Evolutionary conservation across 2,888 invertebrate species (phyloP).

Genomic region (Agrypnus murinus): DNA sequence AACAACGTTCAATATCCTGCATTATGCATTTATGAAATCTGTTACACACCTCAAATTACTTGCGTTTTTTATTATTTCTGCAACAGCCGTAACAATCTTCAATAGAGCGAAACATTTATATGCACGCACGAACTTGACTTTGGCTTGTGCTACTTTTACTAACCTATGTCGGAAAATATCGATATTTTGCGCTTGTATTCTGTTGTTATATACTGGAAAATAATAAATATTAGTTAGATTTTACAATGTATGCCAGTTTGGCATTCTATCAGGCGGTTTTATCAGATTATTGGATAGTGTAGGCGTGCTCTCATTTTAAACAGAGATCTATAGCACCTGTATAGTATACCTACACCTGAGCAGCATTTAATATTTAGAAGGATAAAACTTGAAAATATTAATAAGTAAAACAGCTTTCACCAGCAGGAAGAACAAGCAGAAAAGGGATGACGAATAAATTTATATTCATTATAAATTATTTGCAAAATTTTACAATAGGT

Average conservation of each 20-base stretch:
- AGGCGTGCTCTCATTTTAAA: constrained; percentile 42
- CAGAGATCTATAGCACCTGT: constrained; percentile 42
- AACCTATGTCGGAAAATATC: constrained; percentile 4
- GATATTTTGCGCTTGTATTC: no score
- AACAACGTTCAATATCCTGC: no score
- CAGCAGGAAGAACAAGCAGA: no score
- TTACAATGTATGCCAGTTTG: constrained; percentile 33
- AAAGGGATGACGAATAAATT: background rate
- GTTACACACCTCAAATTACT: background rate
- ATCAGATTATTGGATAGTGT: constrained; percentile 39
- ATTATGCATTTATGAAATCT: no score
- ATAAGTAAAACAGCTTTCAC: constrained; percentile 21
- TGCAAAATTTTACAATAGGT: background rate
- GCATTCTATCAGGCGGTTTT: constrained; percentile 35
- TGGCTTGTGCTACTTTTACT: constrained; percentile 18
- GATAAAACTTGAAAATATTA: background rate
- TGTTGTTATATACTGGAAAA: constrained; percentile 1
- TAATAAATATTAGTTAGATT: constrained; percentile 27
- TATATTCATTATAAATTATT: background rate
- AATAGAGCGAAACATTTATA: constrained; percentile 3
- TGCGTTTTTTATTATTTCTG: no score
- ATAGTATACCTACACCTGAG: constrained; percentile 25
- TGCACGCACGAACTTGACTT: constrained; percentile 22
- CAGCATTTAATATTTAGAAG: constrained; percentile 11
- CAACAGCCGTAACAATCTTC: no score